phyloP scores from a whole-genome alignment of 2,113 vertebrate species.

The Notothenia coriiceps region DNA sequence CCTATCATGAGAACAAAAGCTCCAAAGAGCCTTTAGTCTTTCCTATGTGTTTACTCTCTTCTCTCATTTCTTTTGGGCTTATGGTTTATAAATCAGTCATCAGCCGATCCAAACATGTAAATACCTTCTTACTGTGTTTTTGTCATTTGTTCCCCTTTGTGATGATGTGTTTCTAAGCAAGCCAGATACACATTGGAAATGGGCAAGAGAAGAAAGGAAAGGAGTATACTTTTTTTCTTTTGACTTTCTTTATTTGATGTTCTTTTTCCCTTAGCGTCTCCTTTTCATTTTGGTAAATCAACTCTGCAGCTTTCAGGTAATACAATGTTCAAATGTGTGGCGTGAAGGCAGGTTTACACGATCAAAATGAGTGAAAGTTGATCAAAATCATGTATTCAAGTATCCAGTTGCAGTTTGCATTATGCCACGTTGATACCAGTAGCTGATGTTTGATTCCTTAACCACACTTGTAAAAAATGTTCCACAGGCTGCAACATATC shows the following conservation, averaged over 20 bases:
- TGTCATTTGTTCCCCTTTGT: conserved; percentile 43
- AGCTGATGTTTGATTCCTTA: neutral
- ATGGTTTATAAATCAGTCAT: conserved; percentile 8
- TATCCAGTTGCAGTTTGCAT: neutral
- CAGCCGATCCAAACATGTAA: neutral
- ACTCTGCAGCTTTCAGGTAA: neutral
- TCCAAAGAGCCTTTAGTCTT: conserved; percentile 15
- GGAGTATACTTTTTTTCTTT: neutral
- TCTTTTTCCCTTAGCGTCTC: neutral
- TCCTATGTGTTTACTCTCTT: conserved; percentile 26
- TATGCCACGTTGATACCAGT: neutral
- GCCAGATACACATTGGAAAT: conserved; percentile 1
- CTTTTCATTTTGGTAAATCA: neutral
- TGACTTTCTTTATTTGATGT: neutral
- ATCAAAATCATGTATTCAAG: neutral
- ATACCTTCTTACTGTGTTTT: neutral
- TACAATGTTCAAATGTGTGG: neutral
- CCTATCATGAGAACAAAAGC: conserved; percentile 31
- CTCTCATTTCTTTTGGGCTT: conserved; percentile 23
- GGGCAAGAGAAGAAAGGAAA: conserved; percentile 4
- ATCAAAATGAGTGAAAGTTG: neutral
- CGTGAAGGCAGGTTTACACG: neutral
- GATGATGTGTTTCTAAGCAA: conserved; percentile 22
- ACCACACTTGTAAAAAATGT: neutral
- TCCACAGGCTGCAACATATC: conserved; percentile 5